Evolutionary conservation across 2,113 vertebrate genomes (phyloP).

Genomic region (Centropristis striata): DNA sequence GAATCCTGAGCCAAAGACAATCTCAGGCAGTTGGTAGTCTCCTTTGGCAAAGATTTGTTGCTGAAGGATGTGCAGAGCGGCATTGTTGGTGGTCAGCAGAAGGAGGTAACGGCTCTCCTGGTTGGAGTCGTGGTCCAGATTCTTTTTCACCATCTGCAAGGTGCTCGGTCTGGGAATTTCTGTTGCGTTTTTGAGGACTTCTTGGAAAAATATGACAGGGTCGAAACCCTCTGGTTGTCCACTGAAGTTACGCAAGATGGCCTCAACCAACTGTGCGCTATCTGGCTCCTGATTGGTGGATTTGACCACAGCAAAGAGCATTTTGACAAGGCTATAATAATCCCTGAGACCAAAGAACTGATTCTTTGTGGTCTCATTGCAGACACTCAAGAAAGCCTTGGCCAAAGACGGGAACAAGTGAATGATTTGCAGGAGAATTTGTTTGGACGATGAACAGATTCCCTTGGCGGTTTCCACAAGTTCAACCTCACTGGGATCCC

Average conservation of each 20-base stretch:
- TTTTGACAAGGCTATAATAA: conserved; percentile 88
- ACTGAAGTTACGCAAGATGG: conserved; percentile 87
- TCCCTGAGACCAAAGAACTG: conserved; percentile 88
- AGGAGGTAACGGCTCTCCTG: conserved; percentile 85
- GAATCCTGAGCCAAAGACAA: conserved; percentile 88
- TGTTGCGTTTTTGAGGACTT: conserved; percentile 55
- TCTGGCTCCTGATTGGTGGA: conserved; percentile 65
- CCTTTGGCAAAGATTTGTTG: conserved; percentile 78
- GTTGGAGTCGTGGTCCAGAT: conserved; percentile 67
- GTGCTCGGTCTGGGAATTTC: conserved; percentile 75
- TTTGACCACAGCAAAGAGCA: conserved; percentile 80
- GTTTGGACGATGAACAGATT: conserved; percentile 81
- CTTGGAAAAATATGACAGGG: conserved; percentile 75
- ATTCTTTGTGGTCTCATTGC: conserved; percentile 67
- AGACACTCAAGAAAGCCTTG: conserved; percentile 81
- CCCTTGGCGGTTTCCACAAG: conserved; percentile 85
- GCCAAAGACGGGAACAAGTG: conserved; percentile 83
- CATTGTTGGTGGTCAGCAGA: conserved; percentile 86
- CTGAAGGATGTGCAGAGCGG: conserved; percentile 86
- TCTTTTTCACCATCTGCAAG: conserved; percentile 83
- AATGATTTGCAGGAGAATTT: conserved; percentile 75
- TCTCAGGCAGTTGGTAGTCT: conserved; percentile 77
- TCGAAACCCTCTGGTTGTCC: conserved; percentile 80
- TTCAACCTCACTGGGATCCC: conserved; percentile 85
- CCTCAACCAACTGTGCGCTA: conserved; percentile 76